Evolutionary conservation across 2,797 vertebrate species (phyloP), one percentile per base, ranked within the genome.

Genomic region (Novumbra hubbsi): DNA sequence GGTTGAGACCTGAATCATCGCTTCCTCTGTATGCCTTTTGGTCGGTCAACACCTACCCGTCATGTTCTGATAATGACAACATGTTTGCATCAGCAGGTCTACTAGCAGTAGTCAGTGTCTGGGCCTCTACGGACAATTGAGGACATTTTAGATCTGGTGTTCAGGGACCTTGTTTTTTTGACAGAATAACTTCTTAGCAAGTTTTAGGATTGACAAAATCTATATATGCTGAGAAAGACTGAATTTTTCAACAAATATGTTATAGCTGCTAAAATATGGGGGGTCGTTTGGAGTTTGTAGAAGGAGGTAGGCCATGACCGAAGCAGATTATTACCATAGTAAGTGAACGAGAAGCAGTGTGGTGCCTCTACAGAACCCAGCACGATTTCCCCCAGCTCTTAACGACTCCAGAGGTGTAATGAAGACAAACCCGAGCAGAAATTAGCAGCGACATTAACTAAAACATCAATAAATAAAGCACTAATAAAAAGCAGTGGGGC

Each of bases 401-500:
- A 75, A 79, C 67, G 67, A 71, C 64, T 73, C 38, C 21, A 45
- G 24, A n/a, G 55, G 67, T n/a, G n/a, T 72, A 75, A 83, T 75
- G 75, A 84, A 81, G 77, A 78, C 65, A 45, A 70, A 84, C 41
- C 34, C 68, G 38, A 28, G 52, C 15, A 45, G 7, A 62, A 69
- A 83, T 76, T 72, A 80, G 48, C 69, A 73, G 48, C 68, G 77
- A 79, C 77, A 69, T 75, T 77, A 77, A 79, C 69, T 74, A 48
- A 71, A 72, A 72, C 70, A 69, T 79, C 69, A 72, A 82, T 84
- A 82, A 82, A 86, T 78, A 83, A 79, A 76, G 52, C 64, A 76
- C 73, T 79, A 82, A 84, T 84, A 78, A 79, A 77, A 79, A 63
- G 48, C 28, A 45, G 38, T 11, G 38, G 45, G 15, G 45, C 34